Base-by-base conservation (phyloP, 1,140 invertebrate genomes). In the Ooceraea biroi region DNA sequence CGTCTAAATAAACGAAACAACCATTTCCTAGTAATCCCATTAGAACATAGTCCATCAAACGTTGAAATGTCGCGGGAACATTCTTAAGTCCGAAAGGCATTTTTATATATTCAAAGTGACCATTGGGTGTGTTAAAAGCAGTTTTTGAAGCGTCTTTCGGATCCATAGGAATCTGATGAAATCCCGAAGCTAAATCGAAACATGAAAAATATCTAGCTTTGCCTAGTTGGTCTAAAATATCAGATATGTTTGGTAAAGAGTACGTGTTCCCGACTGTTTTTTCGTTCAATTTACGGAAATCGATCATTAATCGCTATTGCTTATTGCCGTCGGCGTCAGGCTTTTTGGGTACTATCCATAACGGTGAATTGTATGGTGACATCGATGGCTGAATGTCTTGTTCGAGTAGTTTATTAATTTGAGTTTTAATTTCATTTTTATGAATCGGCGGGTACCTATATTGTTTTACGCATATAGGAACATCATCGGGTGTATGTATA, bases 271-370 rank as follows among this genome's bases (percentile, higher is more conserved):
- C 11, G 0, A 57, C 30, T 5, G 27, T 77, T 77, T 77, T 77
- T 11, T 77, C 74, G 0, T 77, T 65, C n/a, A 77, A 12, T 52
- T n/a, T 25, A 10, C 69, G 19, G 10, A 30, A 72, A 30, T 72
- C 69, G 0, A 72, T 57, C 0, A 72, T 25, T 17, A 72, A 1
- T 36, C 69, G 3, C 52, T 50, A 72, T 57, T 5, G 27, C 30
- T 72, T 72, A 4, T 57, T 36, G n/a, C 14, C 27, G 0, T 27
- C 14, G 11, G 25, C 14, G 14, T 36, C 73, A 2, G 73, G 17
- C n/a, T 76, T 76, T 22, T 76, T 76, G 0, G 57, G 57, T 14
- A 63, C 46, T 0, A 61, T 27, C 73, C 58, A 77, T 25, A 77
- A 14, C 0, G 60, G 58, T 5, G 19, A 77, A 2, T 41, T 77